Evolutionary conservation across 1,140 invertebrate genomes (phyloP), one percentile per base, ranked within the genome.

Genomic region (Leptinotarsa defecta): DNA sequence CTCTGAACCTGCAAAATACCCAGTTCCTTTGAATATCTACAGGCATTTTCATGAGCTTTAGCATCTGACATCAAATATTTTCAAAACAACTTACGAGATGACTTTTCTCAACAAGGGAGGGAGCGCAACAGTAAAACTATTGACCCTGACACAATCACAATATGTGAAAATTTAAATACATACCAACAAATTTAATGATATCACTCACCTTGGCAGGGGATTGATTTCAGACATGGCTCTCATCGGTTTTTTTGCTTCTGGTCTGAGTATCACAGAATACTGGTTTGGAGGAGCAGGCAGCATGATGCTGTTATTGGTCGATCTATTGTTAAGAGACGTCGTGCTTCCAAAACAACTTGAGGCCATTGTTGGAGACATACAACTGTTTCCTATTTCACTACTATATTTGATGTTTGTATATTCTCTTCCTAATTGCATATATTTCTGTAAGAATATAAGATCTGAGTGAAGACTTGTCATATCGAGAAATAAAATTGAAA

Each of bases 331-430:
- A 11, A 80, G 72, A 1, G 80, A 81, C 13, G 76, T 76, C 52
- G 74, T 78, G 74, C 77, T 81, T 34, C 76, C 79, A 43, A 81
- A 67, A 67, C 73, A 73, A 52, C 77, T 49, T 68, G 52, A 57
- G 17, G 77, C 76, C 20, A 68, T 72, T 22, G 79, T 74, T 13
- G 79, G 75, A 52, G 78, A 80, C 73, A 83, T 78, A 74, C 61
- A 80, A 48, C 76, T 79, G 62, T 78, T 83, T 67, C 71, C 71
- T 62, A 80, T 79, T 77, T 84, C 84, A 74, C 81, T 81, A 61
- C 82, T 84, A 69, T 92, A 94, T 78, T 91, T 89, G 81, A 97
- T 97, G 86, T 97, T 97, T 48, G 94, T 96, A 85, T 97, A 97
- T 85, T 97, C 96, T 78, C 95, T 88, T 3, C 95, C 95, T 63